Conservation (phyloP, 2,888 invertebrate genomes). For the Drosophila anomelani region DNA sequence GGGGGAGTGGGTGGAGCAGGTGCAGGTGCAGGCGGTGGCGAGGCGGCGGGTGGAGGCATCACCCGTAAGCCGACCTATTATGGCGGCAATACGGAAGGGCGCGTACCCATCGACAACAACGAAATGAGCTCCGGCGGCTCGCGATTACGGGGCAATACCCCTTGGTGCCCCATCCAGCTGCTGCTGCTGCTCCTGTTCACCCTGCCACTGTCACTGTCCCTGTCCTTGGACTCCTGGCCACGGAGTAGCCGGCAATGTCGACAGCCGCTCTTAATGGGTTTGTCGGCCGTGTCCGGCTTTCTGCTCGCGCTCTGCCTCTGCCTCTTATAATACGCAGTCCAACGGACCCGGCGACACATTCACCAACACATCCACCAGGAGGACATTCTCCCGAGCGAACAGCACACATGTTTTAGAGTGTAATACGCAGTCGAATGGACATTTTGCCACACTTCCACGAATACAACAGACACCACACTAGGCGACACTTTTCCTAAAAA, state of each 20-base stretch:
- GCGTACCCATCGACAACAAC: slow-evolving; percentile 82
- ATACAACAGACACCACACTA: neutral
- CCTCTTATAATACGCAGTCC: slow-evolving; percentile 81
- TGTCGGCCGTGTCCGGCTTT: slow-evolving; percentile 78
- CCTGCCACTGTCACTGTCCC: slow-evolving; percentile 5
- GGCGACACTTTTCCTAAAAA: neutral
- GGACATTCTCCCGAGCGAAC: slow-evolving; percentile 9
- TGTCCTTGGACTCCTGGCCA: slow-evolving; percentile 13
- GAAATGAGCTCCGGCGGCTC: slow-evolving; percentile 71
- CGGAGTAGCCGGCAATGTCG: slow-evolving; percentile 50
- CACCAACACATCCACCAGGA: slow-evolving; percentile 9
- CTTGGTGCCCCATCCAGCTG: slow-evolving; percentile 1
- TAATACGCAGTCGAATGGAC: slow-evolving; percentile 7
- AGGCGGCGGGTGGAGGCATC: slow-evolving; percentile 54
- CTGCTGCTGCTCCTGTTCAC: slow-evolving; percentile 15
- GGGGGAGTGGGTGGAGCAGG: slow-evolving; percentile 42
- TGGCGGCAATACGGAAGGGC: slow-evolving; percentile 77
- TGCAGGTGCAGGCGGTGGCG: slow-evolving; percentile 7
- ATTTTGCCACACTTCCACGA: neutral
- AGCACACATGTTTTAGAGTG: slow-evolving; percentile 20
- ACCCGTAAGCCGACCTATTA: slow-evolving; percentile 84
- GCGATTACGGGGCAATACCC: slow-evolving; percentile 44
- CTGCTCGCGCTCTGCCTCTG: slow-evolving; percentile 58
- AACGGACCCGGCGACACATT: slow-evolving; percentile 25
- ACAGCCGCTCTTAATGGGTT: slow-evolving; percentile 75